phyloP scores from a whole-genome alignment of 2,797 vertebrate species.

The Etheostoma nigrum region DNA sequence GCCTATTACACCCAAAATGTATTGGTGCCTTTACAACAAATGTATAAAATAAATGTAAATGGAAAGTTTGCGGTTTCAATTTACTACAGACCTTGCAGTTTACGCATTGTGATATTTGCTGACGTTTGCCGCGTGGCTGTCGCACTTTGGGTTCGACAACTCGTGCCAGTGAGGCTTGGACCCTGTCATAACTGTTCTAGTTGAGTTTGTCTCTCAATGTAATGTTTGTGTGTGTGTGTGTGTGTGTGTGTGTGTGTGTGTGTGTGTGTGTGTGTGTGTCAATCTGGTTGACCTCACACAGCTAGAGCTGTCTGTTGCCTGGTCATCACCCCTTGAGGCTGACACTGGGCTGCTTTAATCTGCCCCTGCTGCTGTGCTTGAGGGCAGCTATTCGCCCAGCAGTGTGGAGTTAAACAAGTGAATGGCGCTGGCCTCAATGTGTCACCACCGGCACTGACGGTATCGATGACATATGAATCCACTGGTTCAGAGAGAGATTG shows the following conservation, averaged over 20 bases:
- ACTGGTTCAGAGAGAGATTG: slow-evolving; percentile 52
- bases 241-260: neutral
- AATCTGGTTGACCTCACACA: slow-evolving; percentile 49
- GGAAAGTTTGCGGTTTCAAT: too few relatives aligned
- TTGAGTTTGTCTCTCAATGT: neutral
- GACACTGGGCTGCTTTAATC: slow-evolving; percentile 63
- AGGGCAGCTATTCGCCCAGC: slow-evolving; percentile 46
- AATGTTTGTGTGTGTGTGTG: neutral
- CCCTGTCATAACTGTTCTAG: too few relatives aligned
- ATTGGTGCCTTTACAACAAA: too few relatives aligned
- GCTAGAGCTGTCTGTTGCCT: slow-evolving; percentile 59
- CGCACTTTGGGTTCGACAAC: too few relatives aligned
- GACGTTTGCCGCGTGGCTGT: too few relatives aligned
- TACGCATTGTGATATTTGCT: too few relatives aligned
- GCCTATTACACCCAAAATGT: too few relatives aligned
- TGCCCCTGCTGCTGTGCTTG: slow-evolving; percentile 49
- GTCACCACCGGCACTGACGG: slow-evolving; percentile 63
- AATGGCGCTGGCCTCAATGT: slow-evolving; percentile 72
- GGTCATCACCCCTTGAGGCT: slow-evolving; percentile 55
- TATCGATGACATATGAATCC: slow-evolving; percentile 69
- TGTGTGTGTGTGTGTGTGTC: neutral
- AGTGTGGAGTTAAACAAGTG: slow-evolving; percentile 49
- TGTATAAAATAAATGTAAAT: too few relatives aligned
- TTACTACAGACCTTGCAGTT: too few relatives aligned
- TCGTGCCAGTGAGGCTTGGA: too few relatives aligned